Percentiles rank a stretch among this genome's conserved stretches.
Evolutionary conservation across 2,888 invertebrate species (phyloP).

Genomic region (Xiphydria camelus): DNA sequence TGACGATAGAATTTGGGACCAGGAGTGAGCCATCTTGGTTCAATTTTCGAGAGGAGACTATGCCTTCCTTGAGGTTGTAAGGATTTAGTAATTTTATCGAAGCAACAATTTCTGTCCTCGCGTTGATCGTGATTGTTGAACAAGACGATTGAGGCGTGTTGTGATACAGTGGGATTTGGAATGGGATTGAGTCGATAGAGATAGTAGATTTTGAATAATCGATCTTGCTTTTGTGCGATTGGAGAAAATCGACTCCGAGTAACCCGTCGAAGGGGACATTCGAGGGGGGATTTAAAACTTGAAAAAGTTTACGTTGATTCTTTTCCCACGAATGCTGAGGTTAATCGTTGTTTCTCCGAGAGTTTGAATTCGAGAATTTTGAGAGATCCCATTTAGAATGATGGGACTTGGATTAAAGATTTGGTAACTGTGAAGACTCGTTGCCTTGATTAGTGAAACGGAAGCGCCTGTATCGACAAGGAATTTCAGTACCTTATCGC

Average conservation of each 20-base stretch:
- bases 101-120: constrained; percentile 4
- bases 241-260: constrained; percentile 6
- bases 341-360: constrained; percentile 3
- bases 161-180: constrained; percentile 5
- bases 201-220: constrained; percentile 5
- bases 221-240: constrained; percentile 7
- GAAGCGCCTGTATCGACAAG: constrained; percentile 17
- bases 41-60: too few relatives aligned
- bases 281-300: constrained; percentile 1
- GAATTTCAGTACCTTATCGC: constrained; percentile 9
- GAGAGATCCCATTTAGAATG: constrained; percentile 14
- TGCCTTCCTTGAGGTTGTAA: too few relatives aligned
- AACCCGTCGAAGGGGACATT: constrained; percentile 10
- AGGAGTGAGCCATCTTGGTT: too few relatives aligned
- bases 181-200: constrained; percentile 4
- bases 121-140: constrained; percentile 1
- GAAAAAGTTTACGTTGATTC: constrained; percentile 1
- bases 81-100: not conserved
- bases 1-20: not conserved
- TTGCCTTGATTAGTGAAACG: constrained; percentile 12
- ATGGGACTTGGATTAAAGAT: constrained; percentile 7
- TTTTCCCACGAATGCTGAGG: not conserved
- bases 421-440: constrained; percentile 4
- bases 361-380: constrained; percentile 10
- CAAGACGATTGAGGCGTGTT: constrained; percentile 5